Conservation (phyloP, 2,797 vertebrate genomes). For the Dermochelys coriacea region DNA sequence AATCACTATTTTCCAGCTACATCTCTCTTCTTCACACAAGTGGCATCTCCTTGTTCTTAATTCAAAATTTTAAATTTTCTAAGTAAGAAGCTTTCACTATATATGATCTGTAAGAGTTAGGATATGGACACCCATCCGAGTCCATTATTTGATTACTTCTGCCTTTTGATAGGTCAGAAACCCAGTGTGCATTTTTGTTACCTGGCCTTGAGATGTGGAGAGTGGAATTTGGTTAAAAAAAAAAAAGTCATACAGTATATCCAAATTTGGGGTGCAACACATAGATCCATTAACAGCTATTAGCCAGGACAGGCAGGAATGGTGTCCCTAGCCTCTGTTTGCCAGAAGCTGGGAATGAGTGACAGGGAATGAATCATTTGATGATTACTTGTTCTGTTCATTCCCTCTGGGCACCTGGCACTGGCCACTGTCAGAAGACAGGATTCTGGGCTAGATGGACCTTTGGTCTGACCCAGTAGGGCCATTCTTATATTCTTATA, state of each 20-base stretch:
- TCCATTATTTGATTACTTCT: not conserved
- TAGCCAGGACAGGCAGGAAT: too few species aligned
- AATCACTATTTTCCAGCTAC: constrained; percentile 33
- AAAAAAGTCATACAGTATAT: not conserved
- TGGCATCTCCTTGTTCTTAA: constrained; percentile 32
- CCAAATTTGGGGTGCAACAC: not conserved
- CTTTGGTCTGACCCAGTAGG: too few species aligned
- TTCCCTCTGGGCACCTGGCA: too few species aligned
- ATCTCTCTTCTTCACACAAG: constrained; percentile 2
- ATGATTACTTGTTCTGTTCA: too few species aligned
- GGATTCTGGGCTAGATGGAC: too few species aligned
- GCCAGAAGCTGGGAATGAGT: too few species aligned
- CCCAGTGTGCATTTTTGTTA: not conserved
- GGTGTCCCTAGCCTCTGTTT: too few species aligned
- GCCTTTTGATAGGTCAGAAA: not conserved
- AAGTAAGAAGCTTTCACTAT: not conserved
- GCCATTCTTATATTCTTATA: too few species aligned
- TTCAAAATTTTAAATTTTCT: constrained; percentile 40
- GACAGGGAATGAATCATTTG: too few species aligned
- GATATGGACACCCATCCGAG: not conserved
- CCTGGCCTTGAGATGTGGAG: not conserved
- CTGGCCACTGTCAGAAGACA: too few species aligned
- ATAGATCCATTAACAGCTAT: too few species aligned
- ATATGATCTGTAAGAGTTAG: constrained; percentile 38
- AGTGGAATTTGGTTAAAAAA: not conserved